Evolutionary conservation across 2,113 vertebrate genomes (phyloP).

Genomic region (Heloderma charlesbogerti): DNA sequence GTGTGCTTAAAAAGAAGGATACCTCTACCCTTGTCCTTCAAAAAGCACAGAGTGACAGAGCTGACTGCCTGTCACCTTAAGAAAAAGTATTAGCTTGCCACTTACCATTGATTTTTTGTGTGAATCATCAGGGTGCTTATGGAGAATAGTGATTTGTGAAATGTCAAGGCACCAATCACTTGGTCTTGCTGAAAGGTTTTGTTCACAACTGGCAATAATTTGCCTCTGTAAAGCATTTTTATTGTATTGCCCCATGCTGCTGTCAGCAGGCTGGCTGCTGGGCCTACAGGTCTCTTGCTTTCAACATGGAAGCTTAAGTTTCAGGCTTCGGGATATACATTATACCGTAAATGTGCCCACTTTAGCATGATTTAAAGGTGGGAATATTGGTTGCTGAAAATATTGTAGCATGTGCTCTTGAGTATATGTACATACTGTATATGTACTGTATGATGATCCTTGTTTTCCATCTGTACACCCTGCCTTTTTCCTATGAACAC

Average conservation of each 20-base stretch:
- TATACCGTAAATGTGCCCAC: neutral
- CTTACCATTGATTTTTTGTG: slow-evolving; percentile 64
- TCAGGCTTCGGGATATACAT: neutral
- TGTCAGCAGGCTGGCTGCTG: neutral
- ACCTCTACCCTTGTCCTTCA: neutral
- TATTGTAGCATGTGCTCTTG: neutral
- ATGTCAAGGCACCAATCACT: slow-evolving; percentile 62
- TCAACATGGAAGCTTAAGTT: neutral
- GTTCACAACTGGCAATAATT: slow-evolving; percentile 57
- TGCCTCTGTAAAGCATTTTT: slow-evolving; percentile 59
- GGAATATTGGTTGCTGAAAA: slow-evolving; percentile 16
- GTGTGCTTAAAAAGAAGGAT: slow-evolving; percentile 1
- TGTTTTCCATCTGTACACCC: neutral
- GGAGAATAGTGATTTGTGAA: slow-evolving; percentile 56
- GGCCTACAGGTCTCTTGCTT: neutral
- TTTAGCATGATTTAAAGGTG: neutral
- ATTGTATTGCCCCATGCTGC: slow-evolving; percentile 14
- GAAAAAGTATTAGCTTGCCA: slow-evolving; percentile 50
- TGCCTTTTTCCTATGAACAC: too few species aligned
- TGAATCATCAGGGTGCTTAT: slow-evolving; percentile 55
- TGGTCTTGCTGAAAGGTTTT: slow-evolving; percentile 55
- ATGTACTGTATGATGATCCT: neutral
- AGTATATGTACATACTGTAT: neutral
- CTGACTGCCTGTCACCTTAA: slow-evolving; percentile 45
- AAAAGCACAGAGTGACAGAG: slow-evolving; percentile 17